Percentiles rank a stretch among this genome's conserved stretches.
phyloP scores from a whole-genome alignment of 2,888 invertebrate species.

The Eudasyphora cyanicolor region DNA sequence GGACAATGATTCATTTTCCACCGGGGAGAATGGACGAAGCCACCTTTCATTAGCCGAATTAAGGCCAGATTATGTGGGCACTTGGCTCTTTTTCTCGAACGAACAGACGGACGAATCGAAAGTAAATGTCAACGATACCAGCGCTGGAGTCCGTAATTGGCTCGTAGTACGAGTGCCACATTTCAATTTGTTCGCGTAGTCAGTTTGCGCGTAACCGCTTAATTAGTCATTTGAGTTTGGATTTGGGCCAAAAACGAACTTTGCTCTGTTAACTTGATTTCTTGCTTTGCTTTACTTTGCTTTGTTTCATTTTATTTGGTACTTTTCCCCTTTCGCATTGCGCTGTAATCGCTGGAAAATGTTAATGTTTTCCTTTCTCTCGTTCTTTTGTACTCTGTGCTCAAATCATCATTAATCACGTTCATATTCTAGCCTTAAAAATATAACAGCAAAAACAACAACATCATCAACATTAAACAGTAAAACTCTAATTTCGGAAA shows the following conservation, averaged over 20 bases:
- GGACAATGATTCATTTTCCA: background rate
- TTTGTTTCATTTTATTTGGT: too few relatives aligned
- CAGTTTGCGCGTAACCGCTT: constrained; percentile 50
- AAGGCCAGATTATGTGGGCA: background rate
- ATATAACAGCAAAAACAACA: constrained; percentile 37
- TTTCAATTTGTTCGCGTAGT: constrained; percentile 37
- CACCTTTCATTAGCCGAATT: constrained; percentile 8
- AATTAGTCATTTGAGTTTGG: constrained; percentile 49
- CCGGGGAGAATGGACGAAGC: background rate
- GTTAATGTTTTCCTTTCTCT: background rate
- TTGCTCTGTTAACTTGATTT: constrained; percentile 13
- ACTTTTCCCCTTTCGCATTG: constrained; percentile 29
- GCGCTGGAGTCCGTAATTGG: background rate
- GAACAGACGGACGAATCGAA: background rate
- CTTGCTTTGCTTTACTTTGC: constrained; percentile 28
- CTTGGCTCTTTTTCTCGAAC: background rate
- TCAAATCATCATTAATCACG: constrained; percentile 62
- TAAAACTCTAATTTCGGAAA: constrained; percentile 1
- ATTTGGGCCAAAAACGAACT: constrained; percentile 5
- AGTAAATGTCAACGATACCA: constrained; percentile 25
- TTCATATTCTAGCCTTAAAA: constrained; percentile 35
- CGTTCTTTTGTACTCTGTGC: constrained; percentile 5
- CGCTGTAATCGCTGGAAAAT: background rate
- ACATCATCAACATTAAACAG: constrained; percentile 29
- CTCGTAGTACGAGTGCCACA: constrained; percentile 11